Evolutionary conservation across 2,113 vertebrate genomes (phyloP).

Genomic region (Tiliqua scincoides): DNA sequence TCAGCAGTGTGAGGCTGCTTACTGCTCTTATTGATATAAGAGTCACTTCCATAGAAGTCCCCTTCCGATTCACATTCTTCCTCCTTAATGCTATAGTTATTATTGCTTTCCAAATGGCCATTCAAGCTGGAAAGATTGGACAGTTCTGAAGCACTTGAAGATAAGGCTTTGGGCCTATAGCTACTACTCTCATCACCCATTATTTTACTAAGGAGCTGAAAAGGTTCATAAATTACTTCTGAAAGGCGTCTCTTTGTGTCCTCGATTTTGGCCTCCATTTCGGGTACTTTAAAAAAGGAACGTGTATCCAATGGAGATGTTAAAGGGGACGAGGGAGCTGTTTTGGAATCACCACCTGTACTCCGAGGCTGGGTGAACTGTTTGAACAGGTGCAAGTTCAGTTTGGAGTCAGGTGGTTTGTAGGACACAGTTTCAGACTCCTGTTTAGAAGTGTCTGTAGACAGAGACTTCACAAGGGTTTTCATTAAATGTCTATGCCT

Average conservation of each 20-base stretch:
- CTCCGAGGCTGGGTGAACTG: slow-evolving; percentile 95
- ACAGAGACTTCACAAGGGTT: slow-evolving; percentile 95
- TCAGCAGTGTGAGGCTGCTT: slow-evolving; percentile 68
- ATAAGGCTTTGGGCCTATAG: slow-evolving; percentile 90
- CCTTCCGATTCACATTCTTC: slow-evolving; percentile 89
- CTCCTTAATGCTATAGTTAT: slow-evolving; percentile 95
- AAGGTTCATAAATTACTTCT: slow-evolving; percentile 95
- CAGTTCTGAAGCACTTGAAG: slow-evolving; percentile 94
- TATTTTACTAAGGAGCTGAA: slow-evolving; percentile 97
- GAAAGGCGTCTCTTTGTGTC: slow-evolving; percentile 95
- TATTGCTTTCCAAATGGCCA: slow-evolving; percentile 91
- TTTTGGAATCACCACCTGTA: slow-evolving; percentile 92
- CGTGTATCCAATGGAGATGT: slow-evolving; percentile 91
- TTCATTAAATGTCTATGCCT: slow-evolving; percentile 96
- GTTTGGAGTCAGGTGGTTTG: slow-evolving; percentile 86
- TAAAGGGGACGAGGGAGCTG: slow-evolving; percentile 94
- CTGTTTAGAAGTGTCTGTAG: slow-evolving; percentile 89
- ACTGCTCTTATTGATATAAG: slow-evolving; percentile 55
- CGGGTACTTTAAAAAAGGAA: slow-evolving; percentile 98
- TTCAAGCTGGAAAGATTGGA: slow-evolving; percentile 86
- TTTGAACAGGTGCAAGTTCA: slow-evolving; percentile 96
- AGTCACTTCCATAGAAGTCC: slow-evolving; percentile 75
- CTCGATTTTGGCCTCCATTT: slow-evolving; percentile 97
- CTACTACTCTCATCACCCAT: slow-evolving; percentile 94
- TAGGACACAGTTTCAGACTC: slow-evolving; percentile 82